Evolutionary conservation across 1,140 invertebrate species (phyloP).

Genomic region (Macrobrachium nipponense): DNA sequence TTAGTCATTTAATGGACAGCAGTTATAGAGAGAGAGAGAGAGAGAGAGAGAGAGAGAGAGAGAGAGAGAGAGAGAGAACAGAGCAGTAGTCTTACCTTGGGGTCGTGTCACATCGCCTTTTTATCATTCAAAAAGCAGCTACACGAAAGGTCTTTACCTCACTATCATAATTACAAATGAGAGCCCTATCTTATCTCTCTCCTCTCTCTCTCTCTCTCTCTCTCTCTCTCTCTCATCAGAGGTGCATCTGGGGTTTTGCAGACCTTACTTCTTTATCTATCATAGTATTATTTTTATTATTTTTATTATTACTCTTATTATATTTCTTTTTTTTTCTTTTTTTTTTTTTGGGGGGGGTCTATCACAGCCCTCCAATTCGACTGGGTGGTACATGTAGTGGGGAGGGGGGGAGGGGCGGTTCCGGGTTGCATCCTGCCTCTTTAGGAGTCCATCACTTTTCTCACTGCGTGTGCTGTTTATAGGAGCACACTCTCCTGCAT

Average conservation of each 20-base stretch:
- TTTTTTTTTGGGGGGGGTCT: too few relatives aligned
- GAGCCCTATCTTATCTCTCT: neutral
- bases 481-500: too few relatives aligned
- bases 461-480: too few relatives aligned
- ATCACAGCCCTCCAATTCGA: too few relatives aligned
- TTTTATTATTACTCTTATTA: too few relatives aligned
- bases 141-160: neutral
- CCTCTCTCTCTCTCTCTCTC: slow-evolving; percentile 20
- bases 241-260: neutral
- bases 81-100: neutral
- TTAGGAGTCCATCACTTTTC: too few relatives aligned
- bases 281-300: too few relatives aligned
- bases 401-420: too few relatives aligned
- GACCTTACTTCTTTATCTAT: too few relatives aligned
- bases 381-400: too few relatives aligned
- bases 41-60: slow-evolving; percentile 24
- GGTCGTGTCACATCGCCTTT: neutral
- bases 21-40: neutral
- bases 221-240: neutral
- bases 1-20: neutral
- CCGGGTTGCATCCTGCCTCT: too few relatives aligned
- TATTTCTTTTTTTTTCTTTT: too few relatives aligned
- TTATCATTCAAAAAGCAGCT: neutral
- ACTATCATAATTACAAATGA: neutral
- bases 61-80: neutral